These are phyloP conservation scores for Thera britannica DNA, from an alignment of 2,888 invertebrate species.

Conservation along the genomic window DNA sequence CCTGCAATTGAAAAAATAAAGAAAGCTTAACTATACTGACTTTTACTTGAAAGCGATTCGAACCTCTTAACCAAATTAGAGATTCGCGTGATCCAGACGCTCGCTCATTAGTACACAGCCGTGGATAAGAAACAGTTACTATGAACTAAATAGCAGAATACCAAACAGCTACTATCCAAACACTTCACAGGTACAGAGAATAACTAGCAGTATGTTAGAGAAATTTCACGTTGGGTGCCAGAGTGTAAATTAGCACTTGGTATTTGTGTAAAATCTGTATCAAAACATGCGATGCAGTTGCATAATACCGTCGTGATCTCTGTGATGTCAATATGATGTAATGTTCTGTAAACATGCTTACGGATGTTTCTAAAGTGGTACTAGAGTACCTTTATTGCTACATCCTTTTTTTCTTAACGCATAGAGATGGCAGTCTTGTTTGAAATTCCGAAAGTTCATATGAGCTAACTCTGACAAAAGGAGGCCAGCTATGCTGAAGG, in stretches of 20 bases:
- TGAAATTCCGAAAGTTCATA: too few species aligned
- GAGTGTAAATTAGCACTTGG: constrained; percentile 47
- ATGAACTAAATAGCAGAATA: neutral
- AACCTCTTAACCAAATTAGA: constrained; percentile 43
- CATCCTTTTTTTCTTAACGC: neutral
- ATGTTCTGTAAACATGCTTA: constrained; percentile 30
- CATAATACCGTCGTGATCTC: constrained; percentile 38
- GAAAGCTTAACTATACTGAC: constrained; percentile 32
- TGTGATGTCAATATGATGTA: constrained; percentile 27
- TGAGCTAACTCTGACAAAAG: too few species aligned
- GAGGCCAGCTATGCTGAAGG: too few species aligned
- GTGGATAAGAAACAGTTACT: constrained; percentile 13
- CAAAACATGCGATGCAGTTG: constrained; percentile 38
- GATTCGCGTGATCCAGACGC: constrained; percentile 44
- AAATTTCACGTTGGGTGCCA: constrained; percentile 34
- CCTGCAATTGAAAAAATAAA: constrained; percentile 12
- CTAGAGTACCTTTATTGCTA: neutral
- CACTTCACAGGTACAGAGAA: constrained; percentile 1
- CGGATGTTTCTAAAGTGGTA: neutral
- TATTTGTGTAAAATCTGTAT: constrained; percentile 39
- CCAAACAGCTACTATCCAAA: constrained; percentile 4
- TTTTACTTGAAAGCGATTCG: constrained; percentile 31
- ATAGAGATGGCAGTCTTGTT: neutral
- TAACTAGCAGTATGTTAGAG: constrained; percentile 13
- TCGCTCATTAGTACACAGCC: constrained; percentile 31